Evolutionary conservation across 2,888 invertebrate species (phyloP).

Genomic region (Orchestes rusci): DNA sequence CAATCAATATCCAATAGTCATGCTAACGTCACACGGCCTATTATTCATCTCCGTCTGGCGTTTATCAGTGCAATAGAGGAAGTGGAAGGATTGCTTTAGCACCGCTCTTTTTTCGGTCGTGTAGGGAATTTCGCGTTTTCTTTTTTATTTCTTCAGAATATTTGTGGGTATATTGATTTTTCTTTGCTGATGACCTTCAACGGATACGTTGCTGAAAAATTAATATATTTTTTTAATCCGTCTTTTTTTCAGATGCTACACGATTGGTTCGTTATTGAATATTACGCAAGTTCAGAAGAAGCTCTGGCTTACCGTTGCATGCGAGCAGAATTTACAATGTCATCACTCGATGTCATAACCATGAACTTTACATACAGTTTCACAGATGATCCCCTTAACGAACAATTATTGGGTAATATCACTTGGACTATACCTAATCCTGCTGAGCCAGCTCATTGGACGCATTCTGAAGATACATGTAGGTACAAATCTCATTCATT

Average conservation of each 20-base stretch:
- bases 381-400: slow-evolving; percentile 75
- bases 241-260: slow-evolving; percentile 62
- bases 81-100: too few relatives aligned
- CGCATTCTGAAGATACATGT: slow-evolving; percentile 80
- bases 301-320: slow-evolving; percentile 79
- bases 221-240: too few relatives aligned
- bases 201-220: too few relatives aligned
- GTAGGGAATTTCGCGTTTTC: too few relatives aligned
- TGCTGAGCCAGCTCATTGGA: slow-evolving; percentile 74
- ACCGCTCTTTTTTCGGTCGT: too few relatives aligned
- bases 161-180: too few relatives aligned
- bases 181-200: too few relatives aligned
- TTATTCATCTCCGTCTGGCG: too few relatives aligned
- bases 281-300: slow-evolving; percentile 85
- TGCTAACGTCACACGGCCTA: too few relatives aligned
- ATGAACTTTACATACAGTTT: slow-evolving; percentile 88
- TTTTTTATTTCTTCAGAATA: too few relatives aligned
- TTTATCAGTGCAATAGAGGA: too few relatives aligned
- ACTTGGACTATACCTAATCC: slow-evolving; percentile 76
- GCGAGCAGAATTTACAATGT: slow-evolving; percentile 63
- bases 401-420: slow-evolving; percentile 74
- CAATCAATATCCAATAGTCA: too few relatives aligned
- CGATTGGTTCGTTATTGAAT: slow-evolving; percentile 79
- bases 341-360: slow-evolving; percentile 57
- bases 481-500: slow-evolving; percentile 36